Evolutionary conservation across 1,140 invertebrate species (phyloP).

Genomic region (Drosophila nannoptera): DNA sequence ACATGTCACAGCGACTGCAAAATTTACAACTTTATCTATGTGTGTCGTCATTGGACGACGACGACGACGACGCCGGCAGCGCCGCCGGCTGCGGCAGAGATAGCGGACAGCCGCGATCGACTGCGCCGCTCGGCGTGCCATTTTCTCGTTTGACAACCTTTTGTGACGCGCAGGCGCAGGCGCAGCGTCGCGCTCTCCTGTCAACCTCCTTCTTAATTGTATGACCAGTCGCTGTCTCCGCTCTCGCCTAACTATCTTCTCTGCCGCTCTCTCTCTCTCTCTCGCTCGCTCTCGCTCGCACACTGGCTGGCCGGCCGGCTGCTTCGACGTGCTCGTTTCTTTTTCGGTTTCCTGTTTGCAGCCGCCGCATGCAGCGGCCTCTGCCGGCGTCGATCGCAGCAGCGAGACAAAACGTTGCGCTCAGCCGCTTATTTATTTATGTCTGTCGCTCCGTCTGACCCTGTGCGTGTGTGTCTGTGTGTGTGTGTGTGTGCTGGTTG

Average conservation of each 20-base stretch:
- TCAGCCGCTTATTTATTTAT: slow-evolving; percentile 74
- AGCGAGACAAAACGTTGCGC: slow-evolving; percentile 58
- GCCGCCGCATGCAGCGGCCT: slow-evolving; percentile 29
- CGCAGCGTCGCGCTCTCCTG: slow-evolving; percentile 25
- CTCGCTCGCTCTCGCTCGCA: slow-evolving; percentile 14
- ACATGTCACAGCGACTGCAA: slow-evolving; percentile 65
- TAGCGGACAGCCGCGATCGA: slow-evolving; percentile 29
- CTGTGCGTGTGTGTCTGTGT: slow-evolving; percentile 25
- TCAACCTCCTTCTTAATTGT: slow-evolving; percentile 48
- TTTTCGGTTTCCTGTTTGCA: slow-evolving; percentile 72
- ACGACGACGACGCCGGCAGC: background rate
- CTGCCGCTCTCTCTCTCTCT: too few species aligned
- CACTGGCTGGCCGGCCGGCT: slow-evolving; percentile 4
- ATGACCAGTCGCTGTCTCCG: slow-evolving; percentile 34
- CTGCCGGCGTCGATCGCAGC: slow-evolving; percentile 59
- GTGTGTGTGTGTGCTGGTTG: slow-evolving; percentile 45
- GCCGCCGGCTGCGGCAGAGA: slow-evolving; percentile 16
- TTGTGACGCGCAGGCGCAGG: slow-evolving; percentile 32
- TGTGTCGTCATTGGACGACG: slow-evolving; percentile 46
- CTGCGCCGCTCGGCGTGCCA: slow-evolving; percentile 54
- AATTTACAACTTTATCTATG: slow-evolving; percentile 77
- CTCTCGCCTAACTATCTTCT: slow-evolving; percentile 23
- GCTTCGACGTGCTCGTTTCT: slow-evolving; percentile 10
- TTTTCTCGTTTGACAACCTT: slow-evolving; percentile 75
- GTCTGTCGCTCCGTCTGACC: slow-evolving; percentile 48